phyloP scores from a whole-genome alignment of 30 jellyfish, hydroid and myxozoan genomes.

The Calvadosia cruxmelitensis region DNA sequence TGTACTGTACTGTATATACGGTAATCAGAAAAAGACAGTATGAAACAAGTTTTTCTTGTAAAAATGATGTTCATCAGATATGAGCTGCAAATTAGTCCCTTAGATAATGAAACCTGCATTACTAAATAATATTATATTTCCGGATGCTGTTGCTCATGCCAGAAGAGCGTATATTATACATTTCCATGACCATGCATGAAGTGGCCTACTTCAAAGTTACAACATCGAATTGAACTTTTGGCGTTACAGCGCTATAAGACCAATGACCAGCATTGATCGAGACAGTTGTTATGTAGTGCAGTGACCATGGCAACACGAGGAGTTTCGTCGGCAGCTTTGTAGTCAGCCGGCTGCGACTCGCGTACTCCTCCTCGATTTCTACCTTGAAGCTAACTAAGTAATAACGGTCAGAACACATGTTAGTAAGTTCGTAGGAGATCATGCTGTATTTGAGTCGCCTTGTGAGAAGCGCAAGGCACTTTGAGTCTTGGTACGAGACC shows the following conservation, averaged over 20 bases:
- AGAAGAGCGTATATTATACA: too few relatives aligned
- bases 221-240: background rate
- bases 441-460: slow-evolving; percentile 45
- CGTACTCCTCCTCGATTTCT: background rate
- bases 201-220: background rate
- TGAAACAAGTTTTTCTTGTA: too few relatives aligned
- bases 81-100: too few relatives aligned
- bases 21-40: too few relatives aligned
- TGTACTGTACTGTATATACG: too few relatives aligned
- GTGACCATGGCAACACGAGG: slow-evolving; percentile 63
- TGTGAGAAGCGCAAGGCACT: slow-evolving; percentile 61
- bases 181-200: too few relatives aligned
- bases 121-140: too few relatives aligned
- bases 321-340: slow-evolving; percentile 35
- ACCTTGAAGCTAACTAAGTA: slow-evolving; percentile 46
- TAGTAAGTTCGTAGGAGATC: slow-evolving; percentile 61
- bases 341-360: slow-evolving; percentile 10
- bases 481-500: slow-evolving; percentile 52
- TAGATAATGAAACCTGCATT: too few relatives aligned
- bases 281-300: slow-evolving; percentile 56
- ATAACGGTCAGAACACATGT: slow-evolving; percentile 61
- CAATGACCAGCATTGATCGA: background rate
- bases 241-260: background rate
- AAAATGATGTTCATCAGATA: too few relatives aligned
- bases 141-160: too few relatives aligned